Evolutionary conservation across 1,140 invertebrate species (phyloP).

Genomic region (Spodoptera litura): DNA sequence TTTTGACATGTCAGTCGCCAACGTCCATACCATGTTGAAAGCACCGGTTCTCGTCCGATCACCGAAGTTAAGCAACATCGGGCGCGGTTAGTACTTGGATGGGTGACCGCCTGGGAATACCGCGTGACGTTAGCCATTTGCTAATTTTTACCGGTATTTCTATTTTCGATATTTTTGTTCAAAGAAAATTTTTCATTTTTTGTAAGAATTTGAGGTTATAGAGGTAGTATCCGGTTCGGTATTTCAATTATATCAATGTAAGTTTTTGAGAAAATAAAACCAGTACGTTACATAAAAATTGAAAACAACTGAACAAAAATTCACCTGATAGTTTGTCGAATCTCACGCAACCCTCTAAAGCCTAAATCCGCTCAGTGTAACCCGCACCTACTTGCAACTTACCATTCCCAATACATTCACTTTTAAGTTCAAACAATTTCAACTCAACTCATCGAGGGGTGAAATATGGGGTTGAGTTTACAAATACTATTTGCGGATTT

Average conservation of each 20-base stretch:
- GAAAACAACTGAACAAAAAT: no score
- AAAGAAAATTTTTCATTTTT: no score
- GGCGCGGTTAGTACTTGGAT: constrained; percentile 58
- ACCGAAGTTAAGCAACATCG: constrained; percentile 60
- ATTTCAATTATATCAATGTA: no score
- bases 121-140: background rate
- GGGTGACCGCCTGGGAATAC: constrained; percentile 42
- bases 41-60: constrained; percentile 60
- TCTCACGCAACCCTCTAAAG: background rate
- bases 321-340: no score
- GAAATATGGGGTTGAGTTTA: constrained; percentile 67
- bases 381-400: constrained; percentile 51
- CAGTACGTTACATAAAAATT: no score
- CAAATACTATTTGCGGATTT: constrained; percentile 68
- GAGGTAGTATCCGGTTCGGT: no score
- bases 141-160: no score
- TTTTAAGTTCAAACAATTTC: constrained; percentile 76
- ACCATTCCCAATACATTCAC: constrained; percentile 71
- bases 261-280: no score
- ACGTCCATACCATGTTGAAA: constrained; percentile 64
- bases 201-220: no score
- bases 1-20: background rate
- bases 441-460: constrained; percentile 70
- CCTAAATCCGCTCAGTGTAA: constrained; percentile 47
- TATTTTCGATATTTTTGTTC: no score